Evolutionary conservation across 2,797 vertebrate species (phyloP), one percentile per base, ranked within the genome.

Genomic region (Perodicticus potto): DNA sequence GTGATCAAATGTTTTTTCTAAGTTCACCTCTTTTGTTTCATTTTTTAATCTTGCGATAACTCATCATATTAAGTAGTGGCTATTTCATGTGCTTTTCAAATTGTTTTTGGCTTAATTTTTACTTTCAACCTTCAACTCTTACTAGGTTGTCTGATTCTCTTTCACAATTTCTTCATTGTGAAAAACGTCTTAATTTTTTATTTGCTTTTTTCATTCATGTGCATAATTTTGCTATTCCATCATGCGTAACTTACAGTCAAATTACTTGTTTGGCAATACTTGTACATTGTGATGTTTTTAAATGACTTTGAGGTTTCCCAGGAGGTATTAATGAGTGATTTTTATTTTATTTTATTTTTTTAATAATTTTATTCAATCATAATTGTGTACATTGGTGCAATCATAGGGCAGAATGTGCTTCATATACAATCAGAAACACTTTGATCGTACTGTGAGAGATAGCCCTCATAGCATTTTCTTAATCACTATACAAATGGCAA

Each of bases 251-350:
- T 96, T 87, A 19, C 77, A 10, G 29, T 73, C 40, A 73, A 67
- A 25, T 69, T 81, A 55, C 74, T 94, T 96, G 96, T 53, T 96
- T 92, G 12, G 65, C 92, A 95, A 82, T 89, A 53, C 4, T 53
- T 13, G 49, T 53, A 59, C 40, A 81, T 78, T 53, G 29, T 94
- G n/a, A 3, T 85, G 43, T 6, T 70, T 92, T 94, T 63, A 85
- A 95, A 73, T 86, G 67, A 86, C n/a, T 92, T 85, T 57, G 70
- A 86, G 23, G 8, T 55, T 85, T 86, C 43, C 25, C 7, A 12
- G 74, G 49, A 27, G 19, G 55, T 61, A 87, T 27, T 69, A 72
- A 77, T 80, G 16, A 93, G 53, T 37, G 25, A 19, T n/a, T n/a
- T n/a, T n/a, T n/a, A n/a, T n/a, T n/a, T n/a, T n/a, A n/a, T n/a